These are phyloP conservation scores for Megaceryle maxima DNA, from an alignment of 2,113 vertebrate genomes.

Conservation along the genomic window DNA sequence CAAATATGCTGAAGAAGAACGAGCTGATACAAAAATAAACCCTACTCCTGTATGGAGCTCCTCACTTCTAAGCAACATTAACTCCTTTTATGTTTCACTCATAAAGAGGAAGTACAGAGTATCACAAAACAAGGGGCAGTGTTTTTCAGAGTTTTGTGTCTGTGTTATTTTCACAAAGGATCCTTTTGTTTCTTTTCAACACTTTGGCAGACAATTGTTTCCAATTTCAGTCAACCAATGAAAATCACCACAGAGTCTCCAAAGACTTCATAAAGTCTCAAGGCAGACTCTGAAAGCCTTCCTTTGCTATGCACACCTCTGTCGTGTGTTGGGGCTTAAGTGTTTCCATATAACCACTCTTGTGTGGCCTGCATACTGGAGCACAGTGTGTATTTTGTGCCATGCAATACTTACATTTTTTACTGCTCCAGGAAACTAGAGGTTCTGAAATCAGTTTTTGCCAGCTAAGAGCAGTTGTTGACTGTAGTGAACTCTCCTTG, in stretches of 20 bases:
- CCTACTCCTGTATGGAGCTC: neutral
- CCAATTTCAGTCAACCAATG: neutral
- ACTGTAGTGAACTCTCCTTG: neutral
- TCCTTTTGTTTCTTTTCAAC: neutral
- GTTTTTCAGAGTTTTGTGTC: neutral
- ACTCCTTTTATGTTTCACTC: neutral
- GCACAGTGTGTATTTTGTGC: neutral
- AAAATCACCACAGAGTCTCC: neutral
- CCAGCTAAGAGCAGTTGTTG: neutral
- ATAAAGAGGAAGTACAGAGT: neutral
- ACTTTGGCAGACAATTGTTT: neutral
- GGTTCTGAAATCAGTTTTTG: neutral
- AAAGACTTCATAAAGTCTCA: neutral
- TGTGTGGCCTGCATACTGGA: neutral
- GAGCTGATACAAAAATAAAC: slow-evolving; percentile 3
- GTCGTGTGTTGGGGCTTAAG: neutral
- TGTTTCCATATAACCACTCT: neutral
- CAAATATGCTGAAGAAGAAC: neutral
- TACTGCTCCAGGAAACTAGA: neutral
- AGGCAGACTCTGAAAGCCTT: neutral
- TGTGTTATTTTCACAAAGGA: neutral
- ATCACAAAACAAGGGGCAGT: neutral
- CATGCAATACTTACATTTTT: neutral
- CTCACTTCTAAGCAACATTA: neutral
- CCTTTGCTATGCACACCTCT: neutral